Base-by-base conservation (phyloP, 2,113 vertebrate genomes). In the Tauraco erythrolophus region DNA sequence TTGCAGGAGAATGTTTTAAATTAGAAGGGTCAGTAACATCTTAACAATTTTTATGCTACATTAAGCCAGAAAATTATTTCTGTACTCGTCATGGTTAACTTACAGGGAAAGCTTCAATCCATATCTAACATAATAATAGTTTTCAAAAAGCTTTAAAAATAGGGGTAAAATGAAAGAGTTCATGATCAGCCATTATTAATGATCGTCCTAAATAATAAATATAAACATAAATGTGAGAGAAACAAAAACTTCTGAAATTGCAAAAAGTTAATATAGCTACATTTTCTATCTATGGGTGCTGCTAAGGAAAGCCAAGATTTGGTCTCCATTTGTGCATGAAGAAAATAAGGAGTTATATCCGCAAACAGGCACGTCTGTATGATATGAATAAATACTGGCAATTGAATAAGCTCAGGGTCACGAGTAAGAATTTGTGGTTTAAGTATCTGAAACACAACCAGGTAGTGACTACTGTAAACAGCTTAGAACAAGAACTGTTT, bases 41-140 rank as follows among this genome's bases (percentile, higher is more conserved):
- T 92, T 84, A 92, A 87, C 19, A 80, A 92, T 78, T 92, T 89
- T 95, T 81, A 84, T 91, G 80, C 83, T 84, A 46, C 72, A 50
- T 95, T 96, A 96, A 94, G 19, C 56, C 56, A 87, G 43, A 91
- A 91, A 94, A 87, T 91, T 92, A 68, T 96, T 89, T 81, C 43
- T 84, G 27, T 87, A 46, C 46, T 70, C 95, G 60, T 66, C 64
- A 50, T 14, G 3, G 18, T 84, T 84, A 92, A 74, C 37, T 74
- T 84, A 65, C 2, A 84, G 16, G 39, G 56, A 84, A 91, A 91
- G 28, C 9, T 75, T 91, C 80, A 87, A 12, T 31, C 12, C 21
- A 25, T 64, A 58, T 37, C n/a, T 54, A 72, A 84, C 25, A 54
- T 28, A 70, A 81, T 9, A 50, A 14, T 58, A 62, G 7, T 19